Percentiles rank a stretch among this genome's conserved stretches.
Evolutionary conservation across 2,888 invertebrate species (phyloP).

Genomic region (Drosophila vallismaia): DNA sequence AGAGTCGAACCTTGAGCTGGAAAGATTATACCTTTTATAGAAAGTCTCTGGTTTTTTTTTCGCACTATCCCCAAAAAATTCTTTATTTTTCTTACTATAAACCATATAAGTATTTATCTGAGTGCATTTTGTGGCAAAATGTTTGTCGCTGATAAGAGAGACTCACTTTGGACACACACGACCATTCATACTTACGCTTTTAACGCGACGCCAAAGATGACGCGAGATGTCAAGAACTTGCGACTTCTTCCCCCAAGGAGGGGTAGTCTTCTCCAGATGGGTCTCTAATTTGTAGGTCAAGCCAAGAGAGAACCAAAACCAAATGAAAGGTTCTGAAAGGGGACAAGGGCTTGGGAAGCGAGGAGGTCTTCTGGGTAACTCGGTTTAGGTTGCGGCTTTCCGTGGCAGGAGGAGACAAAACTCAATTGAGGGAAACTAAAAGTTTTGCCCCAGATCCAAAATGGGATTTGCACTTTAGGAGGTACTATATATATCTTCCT

Average conservation of each 20-base stretch:
- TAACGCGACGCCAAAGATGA: slow-evolving; percentile 25
- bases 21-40: too few relatives aligned
- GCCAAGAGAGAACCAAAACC: slow-evolving; percentile 26
- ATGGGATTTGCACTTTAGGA: slow-evolving; percentile 27
- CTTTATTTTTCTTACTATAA: not conserved
- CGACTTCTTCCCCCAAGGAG: slow-evolving; percentile 13
- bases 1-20: too few relatives aligned
- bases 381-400: slow-evolving; percentile 22
- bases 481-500: too few relatives aligned
- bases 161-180: slow-evolving; percentile 1
- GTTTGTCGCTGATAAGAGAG: slow-evolving; percentile 29
- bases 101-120: not conserved
- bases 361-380: not conserved
- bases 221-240: slow-evolving; percentile 34
- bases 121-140: slow-evolving; percentile 7
- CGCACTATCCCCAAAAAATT: too few relatives aligned
- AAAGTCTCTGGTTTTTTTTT: too few relatives aligned
- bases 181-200: slow-evolving; percentile 1
- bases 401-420: slow-evolving; percentile 10
- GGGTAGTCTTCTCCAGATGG: slow-evolving; percentile 2
- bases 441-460: slow-evolving; percentile 38
- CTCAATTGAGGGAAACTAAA: slow-evolving; percentile 39
- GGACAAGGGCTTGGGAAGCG: too few relatives aligned
- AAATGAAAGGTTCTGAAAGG: slow-evolving; percentile 7
- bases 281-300: slow-evolving; percentile 55